Base-by-base conservation (phyloP, 2,888 invertebrate genomes). In the Cephonodes hylas region DNA sequence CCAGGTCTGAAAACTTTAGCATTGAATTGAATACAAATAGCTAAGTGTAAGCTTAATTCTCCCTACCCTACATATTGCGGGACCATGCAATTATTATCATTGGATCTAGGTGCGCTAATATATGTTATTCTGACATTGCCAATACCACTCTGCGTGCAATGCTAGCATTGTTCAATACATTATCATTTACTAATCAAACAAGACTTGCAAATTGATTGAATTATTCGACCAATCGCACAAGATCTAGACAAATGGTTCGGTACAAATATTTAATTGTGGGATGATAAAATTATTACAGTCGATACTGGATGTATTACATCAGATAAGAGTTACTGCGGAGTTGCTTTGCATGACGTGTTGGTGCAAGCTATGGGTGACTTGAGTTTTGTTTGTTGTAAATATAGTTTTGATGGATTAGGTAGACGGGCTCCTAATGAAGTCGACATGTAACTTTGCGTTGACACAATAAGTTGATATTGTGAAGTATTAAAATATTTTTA, bases 191-290 rank as follows among this genome's bases (percentile, higher is more conserved):
- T 23, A 46, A 46, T 22, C 45, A 1, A 18, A 31, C 7, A 53
- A 4, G 10, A 31, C 18, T 3, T 31, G 27, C 27, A 31, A 53
- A 53, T 31, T 18, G 8, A 53, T 53, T 31, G 31, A 53, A 27
- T 27, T 8, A 48, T 25, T 25, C n/a, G 6, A 27, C 31, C 10
- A 38, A 38, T 38, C 38, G 38, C 38, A 31, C 27, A 27, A 18
- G 15, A 44, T 18, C 44, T 44, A 7, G 53, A 48, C 25, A 27
- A 48, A 27, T 48, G 15, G 25, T 48, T 48, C n/a, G 25, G 48
- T 48, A 48, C n/a, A 6, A 25, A 27, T 53, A 53, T 53, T 53
- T 53, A 53, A 53, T 53, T 31, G 38, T 38, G 38, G n/a, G 38
- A 38, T 38, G 38, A 53, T 53, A 18, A 27, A 46, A 53, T 53